phyloP scores from a whole-genome alignment of 2,797 vertebrate species.

The Apogon talboti region DNA sequence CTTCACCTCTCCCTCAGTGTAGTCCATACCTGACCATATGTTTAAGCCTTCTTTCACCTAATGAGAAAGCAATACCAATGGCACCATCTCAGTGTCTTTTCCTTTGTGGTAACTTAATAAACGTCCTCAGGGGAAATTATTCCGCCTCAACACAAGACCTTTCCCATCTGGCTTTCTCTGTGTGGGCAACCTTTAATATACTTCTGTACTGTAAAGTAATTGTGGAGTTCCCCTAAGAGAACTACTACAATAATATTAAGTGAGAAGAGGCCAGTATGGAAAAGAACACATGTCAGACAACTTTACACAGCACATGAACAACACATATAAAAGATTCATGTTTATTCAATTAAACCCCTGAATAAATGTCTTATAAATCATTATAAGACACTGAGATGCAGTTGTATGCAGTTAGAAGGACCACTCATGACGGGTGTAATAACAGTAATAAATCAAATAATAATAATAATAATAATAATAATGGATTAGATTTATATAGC shows the following conservation, averaged over 20 bases:
- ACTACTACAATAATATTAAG: background rate
- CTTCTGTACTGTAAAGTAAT: background rate
- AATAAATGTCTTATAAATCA: background rate
- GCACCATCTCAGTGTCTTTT: background rate
- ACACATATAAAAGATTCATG: background rate
- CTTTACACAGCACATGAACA: background rate
- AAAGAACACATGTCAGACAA: background rate
- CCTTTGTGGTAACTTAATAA: slow-evolving; percentile 18
- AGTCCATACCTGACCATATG: background rate
- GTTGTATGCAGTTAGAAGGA: background rate
- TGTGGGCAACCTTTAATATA: background rate
- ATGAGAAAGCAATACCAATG: slow-evolving; percentile 5
- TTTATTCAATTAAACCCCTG: background rate
- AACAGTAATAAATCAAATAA: too few relatives aligned
- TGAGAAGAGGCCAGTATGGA: background rate
- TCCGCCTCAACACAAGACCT: background rate
- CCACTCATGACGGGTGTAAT: too few relatives aligned
- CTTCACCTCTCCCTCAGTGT: background rate
- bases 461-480: too few relatives aligned
- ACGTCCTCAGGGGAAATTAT: slow-evolving; percentile 28
- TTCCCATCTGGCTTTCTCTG: background rate
- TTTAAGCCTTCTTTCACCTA: background rate
- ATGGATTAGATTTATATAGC: too few relatives aligned
- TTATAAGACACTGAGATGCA: background rate
- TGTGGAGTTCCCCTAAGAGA: background rate